These are phyloP conservation scores for Trinectes maculatus DNA, from an alignment of 2,113 vertebrate genomes.

Conservation along the genomic window DNA sequence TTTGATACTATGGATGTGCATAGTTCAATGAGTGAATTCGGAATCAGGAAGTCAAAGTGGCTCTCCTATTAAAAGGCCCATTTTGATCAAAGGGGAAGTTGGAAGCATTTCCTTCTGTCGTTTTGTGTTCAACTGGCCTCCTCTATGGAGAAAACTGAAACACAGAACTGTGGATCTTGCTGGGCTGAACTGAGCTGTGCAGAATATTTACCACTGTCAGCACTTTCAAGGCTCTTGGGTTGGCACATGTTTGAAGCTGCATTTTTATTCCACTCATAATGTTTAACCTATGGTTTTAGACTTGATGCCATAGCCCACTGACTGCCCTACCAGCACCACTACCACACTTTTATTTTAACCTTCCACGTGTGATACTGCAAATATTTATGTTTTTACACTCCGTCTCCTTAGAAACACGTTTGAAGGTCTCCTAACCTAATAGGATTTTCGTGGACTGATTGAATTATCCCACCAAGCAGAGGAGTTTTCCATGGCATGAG, in stretches of 20 bases:
- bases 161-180: not conserved
- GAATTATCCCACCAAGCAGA: slow-evolving; percentile 62
- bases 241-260: slow-evolving; percentile 46
- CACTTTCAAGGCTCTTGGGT: slow-evolving; percentile 37
- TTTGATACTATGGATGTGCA: not conserved
- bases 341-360: slow-evolving; percentile 64
- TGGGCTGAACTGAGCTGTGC: slow-evolving; percentile 16
- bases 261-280: slow-evolving; percentile 68
- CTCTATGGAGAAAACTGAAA: slow-evolving; percentile 29
- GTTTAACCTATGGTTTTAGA: slow-evolving; percentile 56
- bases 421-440: slow-evolving; percentile 61
- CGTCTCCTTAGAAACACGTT: slow-evolving; percentile 71
- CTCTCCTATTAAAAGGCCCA: not conserved
- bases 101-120: not conserved
- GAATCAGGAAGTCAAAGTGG: slow-evolving; percentile 8
- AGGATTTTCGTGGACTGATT: slow-evolving; percentile 66
- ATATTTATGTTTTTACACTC: slow-evolving; percentile 67
- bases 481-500: slow-evolving; percentile 65
- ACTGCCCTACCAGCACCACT: slow-evolving; percentile 46
- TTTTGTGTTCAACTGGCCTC: slow-evolving; percentile 2
- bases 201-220: slow-evolving; percentile 41
- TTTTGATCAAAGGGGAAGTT: not conserved
- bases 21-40: no score
- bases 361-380: slow-evolving; percentile 70
- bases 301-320: slow-evolving; percentile 39